Evolutionary conservation across 2,888 invertebrate species (phyloP), one percentile per base, ranked within the genome.

Genomic region (Axea sp.): DNA sequence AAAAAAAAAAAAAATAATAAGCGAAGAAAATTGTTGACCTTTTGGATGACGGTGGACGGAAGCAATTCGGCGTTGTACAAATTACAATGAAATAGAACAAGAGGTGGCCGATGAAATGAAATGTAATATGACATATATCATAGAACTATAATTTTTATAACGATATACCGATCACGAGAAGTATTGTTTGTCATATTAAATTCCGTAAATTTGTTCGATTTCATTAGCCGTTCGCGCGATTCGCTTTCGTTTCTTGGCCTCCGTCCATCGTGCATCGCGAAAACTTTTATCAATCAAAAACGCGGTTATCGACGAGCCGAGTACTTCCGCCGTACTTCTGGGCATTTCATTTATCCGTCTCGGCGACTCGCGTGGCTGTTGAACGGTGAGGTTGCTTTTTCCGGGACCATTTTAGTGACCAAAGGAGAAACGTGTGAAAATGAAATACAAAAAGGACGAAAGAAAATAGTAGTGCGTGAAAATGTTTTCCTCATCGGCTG

Each of bases 131-230:
- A 71, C 55, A 55, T 68, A 57, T 55, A 62, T 62, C 60, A 71
- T 28, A 62, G 71, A 60, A 51, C 22, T 71, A 53, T 71, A 71
- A 71, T 71, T 71, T 71, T 71, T 62, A 71, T 71, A 71, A 62
- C 33, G 33, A 71, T 71, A 57, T 71, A 62, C 60, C 55, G 47
- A 62, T 51, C 55, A 47, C 47, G 28, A n/a, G n/a, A 45, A 60
- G 53, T 60, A 60, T 69, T 55, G 39, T 62, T 60, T 62, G 69
- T 55, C 69, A 69, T 49, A 67, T 67, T 67, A 37, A 67, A 67
- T 67, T 59, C 26, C 49, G 57, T 47, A 43, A 28, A 57, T 62
- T 31, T 55, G 71, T 62, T 71, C 71, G 35, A 62, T 62, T 71
- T 69, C 69, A 69, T 69, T 55, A 60, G 45, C 51, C 43, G 19